Evolutionary conservation across 2,797 vertebrate species (phyloP), one percentile per base, ranked within the genome.

Genomic region (Sandelia bainsii): DNA sequence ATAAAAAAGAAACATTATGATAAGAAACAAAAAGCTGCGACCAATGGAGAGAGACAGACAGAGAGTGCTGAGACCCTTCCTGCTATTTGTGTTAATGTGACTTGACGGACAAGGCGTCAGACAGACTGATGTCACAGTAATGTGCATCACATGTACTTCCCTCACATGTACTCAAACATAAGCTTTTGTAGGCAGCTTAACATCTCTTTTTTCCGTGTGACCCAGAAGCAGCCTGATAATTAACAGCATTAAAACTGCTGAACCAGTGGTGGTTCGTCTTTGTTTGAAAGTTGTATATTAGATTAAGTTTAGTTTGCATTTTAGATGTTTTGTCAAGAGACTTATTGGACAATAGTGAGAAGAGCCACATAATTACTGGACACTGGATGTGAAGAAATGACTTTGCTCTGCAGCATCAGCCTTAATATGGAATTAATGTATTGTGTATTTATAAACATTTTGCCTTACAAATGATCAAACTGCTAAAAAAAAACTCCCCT

Each of bases 11-110:
- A 22, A 25, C 5, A 57, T 34, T 19, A 12, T 10, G 12, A 13
- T 14, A 42, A 52, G 52, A 54, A 68, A 80, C 12, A 52, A 60
- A 67, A 66, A 75, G 25, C 65, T 70, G 57, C 3, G 16, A 65
- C 48, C 48, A 45, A 54, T 54, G 46, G 25, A 39, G 42, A 54
- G 22, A 42, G 69, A 60, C 44, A 39, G 67, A 53, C 17, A 46
- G 46, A 69, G 67, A 66, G 74, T 62, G 29, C 54, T 44, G 61
- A 69, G 72, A 58, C 62, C 48, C 44, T 75, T 53, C 52, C 64
- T 72, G 77, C 74, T 77, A 60, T 45, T 25, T 32, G 19, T 48
- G 60, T 56, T 88, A 75, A 85, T 80, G 67, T 4, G 27, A 72
- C 29, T 44, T 48, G 75, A 70, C 53, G 3, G 61, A 27, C 62